phyloP scores from a whole-genome alignment of 1,140 invertebrate species.

The Drosophila obscura region DNA sequence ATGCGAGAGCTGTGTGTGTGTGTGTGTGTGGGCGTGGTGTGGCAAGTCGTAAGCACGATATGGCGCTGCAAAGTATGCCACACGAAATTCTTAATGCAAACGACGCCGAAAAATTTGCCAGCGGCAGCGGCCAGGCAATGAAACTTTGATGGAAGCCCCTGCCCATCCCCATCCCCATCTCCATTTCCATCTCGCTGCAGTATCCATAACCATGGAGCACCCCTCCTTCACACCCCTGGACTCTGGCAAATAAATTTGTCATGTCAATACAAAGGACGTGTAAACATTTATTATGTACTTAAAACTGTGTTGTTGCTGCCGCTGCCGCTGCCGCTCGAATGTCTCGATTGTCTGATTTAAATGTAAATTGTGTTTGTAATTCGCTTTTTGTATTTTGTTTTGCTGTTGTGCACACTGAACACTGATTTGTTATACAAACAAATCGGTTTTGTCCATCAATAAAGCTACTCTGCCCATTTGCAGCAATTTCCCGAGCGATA shows the following conservation, averaged over 20 bases:
- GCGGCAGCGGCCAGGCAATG: slow-evolving; percentile 20
- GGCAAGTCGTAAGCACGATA: slow-evolving; percentile 52
- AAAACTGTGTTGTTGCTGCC: slow-evolving; percentile 17
- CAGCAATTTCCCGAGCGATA: slow-evolving; percentile 1
- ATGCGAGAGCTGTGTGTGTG: slow-evolving; percentile 6
- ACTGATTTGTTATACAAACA: slow-evolving; percentile 29
- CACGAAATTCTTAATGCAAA: slow-evolving; percentile 47
- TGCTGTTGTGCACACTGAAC: slow-evolving; percentile 11
- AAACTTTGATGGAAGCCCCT: slow-evolving; percentile 3
- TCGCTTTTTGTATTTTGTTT: slow-evolving; percentile 31
- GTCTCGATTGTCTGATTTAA: slow-evolving; percentile 53
- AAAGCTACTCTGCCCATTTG: slow-evolving; percentile 18
- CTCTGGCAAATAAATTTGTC: slow-evolving; percentile 42
- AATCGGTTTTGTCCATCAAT: slow-evolving; percentile 45
- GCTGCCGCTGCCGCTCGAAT: slow-evolving; percentile 30
- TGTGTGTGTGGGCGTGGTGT: neutral
- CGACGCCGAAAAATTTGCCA: slow-evolving; percentile 32
- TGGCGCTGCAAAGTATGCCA: slow-evolving; percentile 41
- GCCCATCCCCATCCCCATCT: no score
- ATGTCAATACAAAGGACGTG: slow-evolving; percentile 53
- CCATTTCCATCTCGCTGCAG: no score
- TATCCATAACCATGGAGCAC: no score
- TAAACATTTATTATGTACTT: slow-evolving; percentile 56
- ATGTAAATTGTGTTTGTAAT: slow-evolving; percentile 51
- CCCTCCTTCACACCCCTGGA: neutral